phyloP scores from a whole-genome alignment of 1,140 invertebrate genomes.

The Magallana angulata region DNA sequence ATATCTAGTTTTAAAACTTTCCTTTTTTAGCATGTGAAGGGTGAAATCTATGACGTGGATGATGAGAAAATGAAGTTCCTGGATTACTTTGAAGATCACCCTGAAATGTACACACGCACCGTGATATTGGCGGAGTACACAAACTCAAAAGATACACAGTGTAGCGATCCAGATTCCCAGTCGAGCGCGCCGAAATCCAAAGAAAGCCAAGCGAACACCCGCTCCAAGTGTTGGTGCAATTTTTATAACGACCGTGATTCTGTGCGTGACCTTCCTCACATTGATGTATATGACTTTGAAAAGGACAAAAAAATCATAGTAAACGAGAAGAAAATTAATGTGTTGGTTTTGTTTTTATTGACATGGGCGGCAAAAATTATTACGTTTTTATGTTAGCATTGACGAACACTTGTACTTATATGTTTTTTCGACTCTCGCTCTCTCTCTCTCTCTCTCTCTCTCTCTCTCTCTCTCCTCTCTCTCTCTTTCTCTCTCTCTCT shows the following conservation, averaged over 20 bases:
- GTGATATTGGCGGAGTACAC: not conserved
- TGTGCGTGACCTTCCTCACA: not conserved
- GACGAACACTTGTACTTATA: too few relatives aligned
- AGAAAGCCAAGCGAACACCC: not conserved
- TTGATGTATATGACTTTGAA: not conserved
- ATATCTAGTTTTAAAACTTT: too few relatives aligned
- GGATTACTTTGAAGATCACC: slow-evolving; percentile 26
- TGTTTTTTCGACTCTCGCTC: too few relatives aligned
- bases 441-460: too few relatives aligned
- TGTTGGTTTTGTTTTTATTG: not conserved
- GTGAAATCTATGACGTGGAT: slow-evolving; percentile 32
- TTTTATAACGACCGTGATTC: slow-evolving; percentile 11
- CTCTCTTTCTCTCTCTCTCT: too few relatives aligned
- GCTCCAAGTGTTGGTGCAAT: slow-evolving; percentile 3
- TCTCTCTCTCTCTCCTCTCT: too few relatives aligned
- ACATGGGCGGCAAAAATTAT: not conserved
- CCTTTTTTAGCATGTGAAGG: slow-evolving; percentile 3
- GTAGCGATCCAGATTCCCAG: not conserved
- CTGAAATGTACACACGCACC: not conserved
- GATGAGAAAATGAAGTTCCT: slow-evolving; percentile 7
- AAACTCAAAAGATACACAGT: not conserved
- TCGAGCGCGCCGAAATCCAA: not conserved
- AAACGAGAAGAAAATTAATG: not conserved
- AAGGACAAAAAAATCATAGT: not conserved
- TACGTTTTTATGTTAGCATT: too few relatives aligned